A percentile compares a stretch with the other conserved stretches of the same genome.
Evolutionary conservation across 2,888 invertebrate species (phyloP).

Genomic region (Osmoderma eremita): DNA sequence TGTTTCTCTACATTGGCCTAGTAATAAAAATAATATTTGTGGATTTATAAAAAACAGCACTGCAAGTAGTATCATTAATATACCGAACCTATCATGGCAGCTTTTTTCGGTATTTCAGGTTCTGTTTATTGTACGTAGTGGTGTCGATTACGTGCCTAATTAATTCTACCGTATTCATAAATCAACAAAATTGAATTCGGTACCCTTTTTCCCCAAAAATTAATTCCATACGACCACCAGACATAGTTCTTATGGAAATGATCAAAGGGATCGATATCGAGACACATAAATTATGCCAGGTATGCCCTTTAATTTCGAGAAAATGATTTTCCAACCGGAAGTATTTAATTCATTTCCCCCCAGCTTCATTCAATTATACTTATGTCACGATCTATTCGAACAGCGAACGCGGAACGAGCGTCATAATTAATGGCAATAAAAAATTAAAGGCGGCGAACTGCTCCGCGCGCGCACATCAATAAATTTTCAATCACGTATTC

Average conservation of each 20-base stretch:
- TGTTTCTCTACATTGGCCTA: no score
- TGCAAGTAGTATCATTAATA: no score
- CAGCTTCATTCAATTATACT: conserved; percentile 34
- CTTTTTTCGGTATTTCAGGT: no score
- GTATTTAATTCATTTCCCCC: conserved; percentile 38
- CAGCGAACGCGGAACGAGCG: not conserved
- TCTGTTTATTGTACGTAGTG: no score
- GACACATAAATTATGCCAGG: not conserved
- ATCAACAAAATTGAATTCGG: not conserved
- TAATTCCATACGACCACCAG: not conserved
- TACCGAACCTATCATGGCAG: no score
- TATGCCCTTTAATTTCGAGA: conserved; percentile 14
- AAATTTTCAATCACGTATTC: conserved; percentile 38
- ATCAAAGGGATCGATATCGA: not conserved
- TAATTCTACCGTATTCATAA: no score
- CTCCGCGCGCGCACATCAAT: not conserved
- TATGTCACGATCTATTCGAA: conserved; percentile 36
- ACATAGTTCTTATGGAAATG: conserved; percentile 1
- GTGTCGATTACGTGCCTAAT: no score
- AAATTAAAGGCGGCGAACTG: conserved; percentile 24
- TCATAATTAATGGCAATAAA: conserved; percentile 39
- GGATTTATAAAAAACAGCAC: no score
- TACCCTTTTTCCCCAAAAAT: not conserved
- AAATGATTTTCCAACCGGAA: not conserved
- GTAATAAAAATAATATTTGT: no score